Conservation (phyloP, 1,140 invertebrate species). For the Drosophila sucinea region DNA sequence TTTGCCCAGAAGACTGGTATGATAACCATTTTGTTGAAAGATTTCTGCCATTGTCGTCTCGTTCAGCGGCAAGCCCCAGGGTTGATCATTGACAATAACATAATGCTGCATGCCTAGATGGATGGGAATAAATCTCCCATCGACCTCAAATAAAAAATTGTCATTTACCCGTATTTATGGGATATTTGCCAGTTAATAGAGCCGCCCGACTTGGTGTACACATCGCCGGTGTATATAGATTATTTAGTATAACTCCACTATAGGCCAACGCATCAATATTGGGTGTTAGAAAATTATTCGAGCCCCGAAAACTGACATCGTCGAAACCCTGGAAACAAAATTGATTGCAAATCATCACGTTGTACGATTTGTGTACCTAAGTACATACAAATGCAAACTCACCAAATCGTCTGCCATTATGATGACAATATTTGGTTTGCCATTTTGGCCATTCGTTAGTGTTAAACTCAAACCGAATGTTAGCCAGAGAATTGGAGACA, state of each 20-base stretch:
- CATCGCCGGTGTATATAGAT: conserved; percentile 89
- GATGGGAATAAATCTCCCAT: not conserved
- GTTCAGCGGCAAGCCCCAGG: conserved; percentile 89
- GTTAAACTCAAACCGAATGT: conserved; percentile 21
- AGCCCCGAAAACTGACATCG: conserved; percentile 95
- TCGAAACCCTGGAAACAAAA: conserved; percentile 88
- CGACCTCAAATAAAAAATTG: not conserved
- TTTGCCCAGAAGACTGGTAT: conserved; percentile 93
- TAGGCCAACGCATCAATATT: conserved; percentile 93
- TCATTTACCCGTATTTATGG: conserved; percentile 88
- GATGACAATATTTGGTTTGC: conserved; percentile 85
- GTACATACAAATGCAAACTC: conserved; percentile 17
- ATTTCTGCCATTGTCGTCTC: conserved; percentile 91
- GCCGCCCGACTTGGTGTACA: conserved; percentile 91
- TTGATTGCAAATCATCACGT: not conserved
- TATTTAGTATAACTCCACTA: conserved; percentile 90
- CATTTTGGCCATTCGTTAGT: not conserved
- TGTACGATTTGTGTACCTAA: no score
- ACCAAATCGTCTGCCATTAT: conserved; percentile 87
- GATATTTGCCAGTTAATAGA: conserved; percentile 93
- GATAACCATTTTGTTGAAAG: conserved; percentile 90
- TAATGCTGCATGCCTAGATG: conserved; percentile 90
- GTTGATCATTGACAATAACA: conserved; percentile 89
- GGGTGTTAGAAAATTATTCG: conserved; percentile 92
- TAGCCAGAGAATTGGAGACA: conserved; percentile 22